Conservation (phyloP, 2,797 vertebrate species). For the Tapirus indicus region DNA sequence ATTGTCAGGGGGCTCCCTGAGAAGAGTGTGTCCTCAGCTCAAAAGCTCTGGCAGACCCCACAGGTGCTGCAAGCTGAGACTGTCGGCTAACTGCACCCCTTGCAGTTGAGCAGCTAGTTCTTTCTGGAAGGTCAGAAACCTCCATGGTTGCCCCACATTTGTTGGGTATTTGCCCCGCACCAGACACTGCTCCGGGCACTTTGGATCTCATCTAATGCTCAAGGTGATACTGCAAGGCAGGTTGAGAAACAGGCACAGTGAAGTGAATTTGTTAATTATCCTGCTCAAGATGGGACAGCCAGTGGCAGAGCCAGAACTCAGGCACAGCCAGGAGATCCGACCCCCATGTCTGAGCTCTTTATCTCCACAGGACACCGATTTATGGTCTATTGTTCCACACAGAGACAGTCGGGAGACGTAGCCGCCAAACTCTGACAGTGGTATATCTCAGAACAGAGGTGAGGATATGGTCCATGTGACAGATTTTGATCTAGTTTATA, state of each 20-base stretch:
- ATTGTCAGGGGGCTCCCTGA: background rate
- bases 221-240: background rate
- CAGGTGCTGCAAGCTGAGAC: background rate
- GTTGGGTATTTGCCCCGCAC: background rate
- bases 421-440: accelerated
- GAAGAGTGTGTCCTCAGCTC: background rate
- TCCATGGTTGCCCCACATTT: no score
- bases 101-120: background rate
- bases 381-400: background rate
- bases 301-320: no score
- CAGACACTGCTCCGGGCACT: background rate
- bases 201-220: background rate
- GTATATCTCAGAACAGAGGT: background rate
- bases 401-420: background rate
- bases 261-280: background rate
- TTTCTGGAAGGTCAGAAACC: background rate
- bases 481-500: background rate
- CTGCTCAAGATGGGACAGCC: background rate
- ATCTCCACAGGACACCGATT: no score
- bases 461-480: background rate
- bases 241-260: background rate
- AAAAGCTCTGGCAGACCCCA: background rate
- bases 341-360: background rate
- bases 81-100: no score
- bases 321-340: no score